phyloP scores from a whole-genome alignment of 2,113 vertebrate genomes.

The Collichthys lucidus region DNA sequence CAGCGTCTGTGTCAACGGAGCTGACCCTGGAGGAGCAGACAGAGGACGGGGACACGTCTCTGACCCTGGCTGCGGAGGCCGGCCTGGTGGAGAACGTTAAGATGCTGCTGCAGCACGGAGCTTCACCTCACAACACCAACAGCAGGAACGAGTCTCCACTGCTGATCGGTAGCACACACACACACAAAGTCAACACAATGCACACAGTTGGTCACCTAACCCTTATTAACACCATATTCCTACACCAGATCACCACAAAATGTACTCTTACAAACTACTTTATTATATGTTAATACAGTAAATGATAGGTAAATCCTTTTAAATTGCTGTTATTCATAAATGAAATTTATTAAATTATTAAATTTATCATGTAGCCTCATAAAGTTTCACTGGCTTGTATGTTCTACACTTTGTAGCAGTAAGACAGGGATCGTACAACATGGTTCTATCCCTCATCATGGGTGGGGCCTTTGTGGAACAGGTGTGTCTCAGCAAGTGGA shows the following conservation, averaged over 20 bases:
- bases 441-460: constrained; percentile 85
- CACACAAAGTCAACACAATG: neutral
- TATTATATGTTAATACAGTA: no score
- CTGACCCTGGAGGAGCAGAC: constrained; percentile 88
- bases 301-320: no score
- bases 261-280: no score
- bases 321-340: no score
- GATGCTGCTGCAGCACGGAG: constrained; percentile 84
- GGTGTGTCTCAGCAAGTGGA: constrained; percentile 87
- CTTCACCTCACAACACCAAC: constrained; percentile 88
- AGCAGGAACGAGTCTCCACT: constrained; percentile 88
- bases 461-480: constrained; percentile 86
- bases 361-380: neutral
- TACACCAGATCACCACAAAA: no score
- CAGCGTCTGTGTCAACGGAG: constrained; percentile 76
- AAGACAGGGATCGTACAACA: constrained; percentile 84
- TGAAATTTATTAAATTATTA: neutral
- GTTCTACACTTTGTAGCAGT: constrained; percentile 80
- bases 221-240: neutral
- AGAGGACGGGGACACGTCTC: constrained; percentile 85
- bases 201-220: neutral
- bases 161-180: constrained; percentile 84
- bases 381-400: neutral
- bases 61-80: constrained; percentile 87
- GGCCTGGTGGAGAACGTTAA: constrained; percentile 82